These are phyloP conservation scores for Herpailurus yagouaroundi DNA, from an alignment of 2,113 vertebrate genomes.

Conservation along the genomic window DNA sequence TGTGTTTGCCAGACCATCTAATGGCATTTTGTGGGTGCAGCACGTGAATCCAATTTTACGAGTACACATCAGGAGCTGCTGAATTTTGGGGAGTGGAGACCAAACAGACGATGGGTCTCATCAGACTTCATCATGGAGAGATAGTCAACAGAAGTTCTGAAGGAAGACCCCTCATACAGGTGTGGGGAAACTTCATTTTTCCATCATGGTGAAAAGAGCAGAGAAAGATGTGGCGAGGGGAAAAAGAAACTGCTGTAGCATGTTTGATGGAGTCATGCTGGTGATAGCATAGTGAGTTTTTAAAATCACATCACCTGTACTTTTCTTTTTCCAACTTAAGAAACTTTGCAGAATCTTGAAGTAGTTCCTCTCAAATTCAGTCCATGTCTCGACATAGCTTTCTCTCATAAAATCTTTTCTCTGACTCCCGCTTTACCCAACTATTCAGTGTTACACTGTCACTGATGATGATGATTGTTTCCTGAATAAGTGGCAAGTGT, in stretches of 20 bases:
- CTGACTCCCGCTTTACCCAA: neutral
- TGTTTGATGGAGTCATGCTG: neutral
- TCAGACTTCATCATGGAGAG: neutral
- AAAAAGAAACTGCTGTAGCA: neutral
- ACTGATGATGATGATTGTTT: neutral
- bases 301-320: neutral
- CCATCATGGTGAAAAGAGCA: neutral
- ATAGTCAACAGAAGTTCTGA: neutral
- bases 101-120: neutral
- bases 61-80: neutral
- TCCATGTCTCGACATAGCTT: neutral
- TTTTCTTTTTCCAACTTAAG: conserved; percentile 27
- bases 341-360: conserved; percentile 63
- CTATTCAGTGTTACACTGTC: neutral
- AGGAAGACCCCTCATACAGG: neutral
- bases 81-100: neutral
- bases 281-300: neutral
- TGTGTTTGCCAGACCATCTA: neutral
- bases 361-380: neutral
- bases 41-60: neutral
- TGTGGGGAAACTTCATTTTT: conserved; percentile 31
- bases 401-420: neutral
- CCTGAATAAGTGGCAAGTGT: neutral
- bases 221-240: neutral
- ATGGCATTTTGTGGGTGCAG: conserved; percentile 14